Evolutionary conservation across 2,888 invertebrate species (phyloP).

Genomic region (Osmoderma eremita): DNA sequence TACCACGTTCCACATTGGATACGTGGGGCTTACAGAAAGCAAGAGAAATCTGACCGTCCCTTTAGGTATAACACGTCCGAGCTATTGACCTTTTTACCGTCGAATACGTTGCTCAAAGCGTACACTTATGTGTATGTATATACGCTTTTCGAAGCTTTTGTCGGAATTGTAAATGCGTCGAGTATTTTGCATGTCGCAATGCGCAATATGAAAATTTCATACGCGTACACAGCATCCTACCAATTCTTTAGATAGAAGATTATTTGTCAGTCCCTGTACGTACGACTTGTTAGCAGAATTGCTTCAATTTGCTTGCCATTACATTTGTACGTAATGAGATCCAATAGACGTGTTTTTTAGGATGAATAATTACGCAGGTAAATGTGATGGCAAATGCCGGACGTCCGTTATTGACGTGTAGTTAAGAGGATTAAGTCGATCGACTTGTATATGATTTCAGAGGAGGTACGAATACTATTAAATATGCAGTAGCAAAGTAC

Average conservation of each 20-base stretch:
- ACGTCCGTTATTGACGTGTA: slow-evolving; percentile 8
- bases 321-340: no score
- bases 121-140: no score
- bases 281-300: no score
- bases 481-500: no score
- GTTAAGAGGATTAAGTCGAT: background rate
- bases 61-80: slow-evolving; percentile 25
- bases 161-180: slow-evolving; percentile 15
- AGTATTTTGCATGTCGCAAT: slow-evolving; percentile 3
- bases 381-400: slow-evolving; percentile 8
- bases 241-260: no score
- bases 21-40: background rate
- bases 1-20: no score
- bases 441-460: background rate
- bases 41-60: slow-evolving; percentile 10
- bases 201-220: no score
- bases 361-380: slow-evolving; percentile 7
- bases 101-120: slow-evolving; percentile 4
- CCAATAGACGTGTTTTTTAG: background rate
- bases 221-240: no score
- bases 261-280: no score
- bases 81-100: slow-evolving; percentile 26
- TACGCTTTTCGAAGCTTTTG: no score
- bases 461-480: no score
- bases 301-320: no score